These are phyloP conservation scores for Anoplophora glabripennis DNA, from an alignment of 1,140 invertebrate species.

Conservation along the genomic window DNA sequence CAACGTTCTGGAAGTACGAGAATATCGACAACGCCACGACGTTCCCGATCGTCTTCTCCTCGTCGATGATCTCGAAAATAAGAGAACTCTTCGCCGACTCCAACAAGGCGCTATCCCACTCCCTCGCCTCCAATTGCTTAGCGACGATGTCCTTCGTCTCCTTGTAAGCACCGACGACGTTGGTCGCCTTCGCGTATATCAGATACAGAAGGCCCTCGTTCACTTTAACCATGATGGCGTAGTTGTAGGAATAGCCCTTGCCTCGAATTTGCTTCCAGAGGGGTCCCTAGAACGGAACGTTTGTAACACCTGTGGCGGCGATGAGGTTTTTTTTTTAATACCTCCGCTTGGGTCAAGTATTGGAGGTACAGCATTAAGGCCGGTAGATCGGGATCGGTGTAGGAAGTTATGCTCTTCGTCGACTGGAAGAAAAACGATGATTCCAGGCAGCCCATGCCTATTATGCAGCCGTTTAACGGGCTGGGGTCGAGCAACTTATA, in stretches of 20 bases:
- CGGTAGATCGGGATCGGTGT: slow-evolving; percentile 64
- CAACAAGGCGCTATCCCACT: slow-evolving; percentile 72
- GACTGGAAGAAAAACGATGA: slow-evolving; percentile 71
- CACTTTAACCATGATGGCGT: slow-evolving; percentile 59
- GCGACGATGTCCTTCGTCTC: slow-evolving; percentile 66
- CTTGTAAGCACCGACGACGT: slow-evolving; percentile 72
- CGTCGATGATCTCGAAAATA: slow-evolving; percentile 79
- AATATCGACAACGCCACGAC: slow-evolving; percentile 68
- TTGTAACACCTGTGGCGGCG: too few species aligned
- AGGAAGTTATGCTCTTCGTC: slow-evolving; percentile 62
- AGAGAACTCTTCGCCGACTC: slow-evolving; percentile 81
- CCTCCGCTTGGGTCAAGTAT: slow-evolving; percentile 84
- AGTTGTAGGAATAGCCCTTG: slow-evolving; percentile 79
- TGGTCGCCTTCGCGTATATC: slow-evolving; percentile 69
- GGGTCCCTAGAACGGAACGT: slow-evolving; percentile 63
- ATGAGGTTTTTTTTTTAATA: too few species aligned
- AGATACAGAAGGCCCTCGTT: slow-evolving; percentile 72
- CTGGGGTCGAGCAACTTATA: slow-evolving; percentile 48
- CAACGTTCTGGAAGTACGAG: slow-evolving; percentile 67
- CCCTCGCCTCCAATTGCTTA: slow-evolving; percentile 59
- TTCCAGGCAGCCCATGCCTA: slow-evolving; percentile 82
- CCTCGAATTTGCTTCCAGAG: slow-evolving; percentile 85
- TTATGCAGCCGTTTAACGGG: slow-evolving; percentile 54
- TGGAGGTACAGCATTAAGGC: slow-evolving; percentile 76
- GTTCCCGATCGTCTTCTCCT: slow-evolving; percentile 73